A percentile compares a stretch with the other conserved stretches of the same genome.
Evolutionary conservation across 2,797 vertebrate species (phyloP).

Genomic region (Dipus sagitta): DNA sequence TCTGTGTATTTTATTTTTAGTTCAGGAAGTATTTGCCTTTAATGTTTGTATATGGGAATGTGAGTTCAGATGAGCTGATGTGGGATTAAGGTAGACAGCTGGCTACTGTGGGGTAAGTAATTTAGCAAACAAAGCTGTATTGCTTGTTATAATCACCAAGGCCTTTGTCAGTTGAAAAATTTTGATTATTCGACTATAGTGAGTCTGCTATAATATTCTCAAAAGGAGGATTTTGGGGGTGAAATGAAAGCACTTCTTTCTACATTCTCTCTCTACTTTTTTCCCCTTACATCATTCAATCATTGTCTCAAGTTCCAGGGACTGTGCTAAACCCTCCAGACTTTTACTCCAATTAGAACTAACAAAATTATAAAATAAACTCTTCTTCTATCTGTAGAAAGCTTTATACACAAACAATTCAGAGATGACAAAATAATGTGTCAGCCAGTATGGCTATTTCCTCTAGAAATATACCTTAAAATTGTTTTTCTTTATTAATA

Average conservation of each 20-base stretch:
- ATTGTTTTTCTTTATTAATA: too few species aligned
- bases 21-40: conserved; percentile 63
- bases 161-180: not conserved
- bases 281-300: not conserved
- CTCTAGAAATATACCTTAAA: not conserved
- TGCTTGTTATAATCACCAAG: not conserved
- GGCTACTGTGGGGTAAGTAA: not conserved
- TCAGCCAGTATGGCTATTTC: not conserved
- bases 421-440: not conserved
- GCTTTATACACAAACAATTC: not conserved
- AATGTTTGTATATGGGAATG: conserved; percentile 18
- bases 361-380: not conserved
- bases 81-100: not conserved
- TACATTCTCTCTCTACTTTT: not conserved
- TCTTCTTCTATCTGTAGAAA: not conserved
- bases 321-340: not conserved
- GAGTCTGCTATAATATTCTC: not conserved
- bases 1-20: conserved; percentile 72
- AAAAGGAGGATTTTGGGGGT: not conserved
- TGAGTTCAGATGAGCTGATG: conserved; percentile 48
- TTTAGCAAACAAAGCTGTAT: not conserved
- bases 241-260: not conserved
- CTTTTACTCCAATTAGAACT: not conserved
- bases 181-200: not conserved
- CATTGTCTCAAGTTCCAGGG: not conserved